Conservation (phyloP, 1,140 invertebrate genomes). For the Saccostrea glomerata region DNA sequence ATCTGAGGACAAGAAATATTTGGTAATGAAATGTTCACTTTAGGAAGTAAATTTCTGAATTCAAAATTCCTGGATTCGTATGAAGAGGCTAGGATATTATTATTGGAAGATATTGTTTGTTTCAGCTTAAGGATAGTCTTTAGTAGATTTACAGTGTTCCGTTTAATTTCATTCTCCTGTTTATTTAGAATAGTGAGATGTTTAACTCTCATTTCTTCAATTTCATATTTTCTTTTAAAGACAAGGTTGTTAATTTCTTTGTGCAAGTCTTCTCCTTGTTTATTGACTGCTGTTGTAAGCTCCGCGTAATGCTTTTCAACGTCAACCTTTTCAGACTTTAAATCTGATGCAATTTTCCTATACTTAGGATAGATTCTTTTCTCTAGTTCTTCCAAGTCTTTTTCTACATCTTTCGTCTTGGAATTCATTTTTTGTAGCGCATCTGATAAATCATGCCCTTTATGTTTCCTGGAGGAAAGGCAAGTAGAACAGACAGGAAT, state of each 20-base stretch:
- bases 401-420: neutral
- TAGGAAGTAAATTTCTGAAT: neutral
- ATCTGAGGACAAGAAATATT: neutral
- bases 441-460: neutral
- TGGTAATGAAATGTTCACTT: neutral
- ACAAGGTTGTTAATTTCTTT: neutral
- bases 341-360: neutral
- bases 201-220: neutral
- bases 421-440: neutral
- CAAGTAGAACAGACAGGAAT: neutral
- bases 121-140: neutral
- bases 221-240: neutral
- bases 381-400: neutral
- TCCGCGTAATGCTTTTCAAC: neutral
- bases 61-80: neutral
- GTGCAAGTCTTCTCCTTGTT: neutral
- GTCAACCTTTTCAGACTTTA: neutral
- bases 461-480: neutral
- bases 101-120: neutral
- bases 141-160: neutral
- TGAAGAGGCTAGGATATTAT: neutral
- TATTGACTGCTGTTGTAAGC: neutral
- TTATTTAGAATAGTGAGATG: neutral
- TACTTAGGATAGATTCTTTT: neutral
- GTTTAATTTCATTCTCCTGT: neutral